These are phyloP conservation scores for Acrobasis suavella DNA, from an alignment of 2,888 invertebrate species.

Conservation along the genomic window DNA sequence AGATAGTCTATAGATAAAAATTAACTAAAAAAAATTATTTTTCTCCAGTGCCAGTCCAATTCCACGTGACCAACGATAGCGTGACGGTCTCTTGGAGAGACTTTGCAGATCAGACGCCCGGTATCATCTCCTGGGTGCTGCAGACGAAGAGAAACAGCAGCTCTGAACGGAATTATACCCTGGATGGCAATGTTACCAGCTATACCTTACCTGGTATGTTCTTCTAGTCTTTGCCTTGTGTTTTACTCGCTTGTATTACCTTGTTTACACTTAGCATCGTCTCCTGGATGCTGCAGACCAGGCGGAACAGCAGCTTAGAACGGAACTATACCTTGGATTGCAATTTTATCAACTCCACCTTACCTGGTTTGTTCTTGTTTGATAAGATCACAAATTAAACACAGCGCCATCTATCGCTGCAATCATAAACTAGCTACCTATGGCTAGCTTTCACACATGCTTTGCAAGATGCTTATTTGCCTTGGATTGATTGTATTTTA, in stretches of 20 bases:
- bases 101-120: slow-evolving; percentile 52
- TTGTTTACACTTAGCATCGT: too few species aligned
- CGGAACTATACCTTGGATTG: slow-evolving; percentile 55
- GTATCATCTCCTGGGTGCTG: slow-evolving; percentile 66
- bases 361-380: slow-evolving; percentile 49
- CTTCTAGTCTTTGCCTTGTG: background rate
- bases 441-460: too few species aligned
- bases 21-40: background rate
- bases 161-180: slow-evolving; percentile 50
- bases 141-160: slow-evolving; percentile 53
- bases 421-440: too few species aligned
- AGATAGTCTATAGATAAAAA: too few species aligned
- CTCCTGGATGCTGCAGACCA: slow-evolving; percentile 33
- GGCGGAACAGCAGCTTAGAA: slow-evolving; percentile 41
- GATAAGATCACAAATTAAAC: too few species aligned
- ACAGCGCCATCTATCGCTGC: too few species aligned
- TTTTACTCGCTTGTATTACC: too few species aligned
- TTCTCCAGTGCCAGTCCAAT: slow-evolving; percentile 59
- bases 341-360: slow-evolving; percentile 49
- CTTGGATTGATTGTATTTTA: too few species aligned
- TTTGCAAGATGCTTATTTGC: too few species aligned
- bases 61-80: slow-evolving; percentile 47
- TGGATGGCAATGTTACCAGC: slow-evolving; percentile 47
- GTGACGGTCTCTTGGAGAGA: slow-evolving; percentile 64
- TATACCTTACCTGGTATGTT: slow-evolving; percentile 55